phyloP scores from a whole-genome alignment of 2,113 vertebrate species.

The Paracyprichromis sp. region DNA sequence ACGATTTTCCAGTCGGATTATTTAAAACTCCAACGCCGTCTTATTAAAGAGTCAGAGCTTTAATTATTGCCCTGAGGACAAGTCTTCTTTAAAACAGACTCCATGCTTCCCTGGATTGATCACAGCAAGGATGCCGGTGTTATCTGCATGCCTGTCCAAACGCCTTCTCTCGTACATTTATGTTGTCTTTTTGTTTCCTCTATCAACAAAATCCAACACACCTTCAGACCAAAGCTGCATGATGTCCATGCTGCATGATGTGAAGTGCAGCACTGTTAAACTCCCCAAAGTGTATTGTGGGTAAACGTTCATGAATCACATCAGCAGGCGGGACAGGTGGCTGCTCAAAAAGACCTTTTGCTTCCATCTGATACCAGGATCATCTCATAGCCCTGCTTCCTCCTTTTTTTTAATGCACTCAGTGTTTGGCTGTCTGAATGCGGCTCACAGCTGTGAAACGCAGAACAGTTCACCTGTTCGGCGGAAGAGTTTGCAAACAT shows the following conservation, averaged over 20 bases:
- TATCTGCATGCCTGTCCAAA: neutral
- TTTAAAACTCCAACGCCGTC: neutral
- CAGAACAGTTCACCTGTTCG: neutral
- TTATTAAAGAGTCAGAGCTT: neutral
- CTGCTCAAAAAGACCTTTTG: neutral
- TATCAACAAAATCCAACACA: neutral
- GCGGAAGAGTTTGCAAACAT: neutral
- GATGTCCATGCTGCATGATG: neutral
- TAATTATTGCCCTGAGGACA: neutral
- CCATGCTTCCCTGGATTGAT: neutral
- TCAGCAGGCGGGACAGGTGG: neutral
- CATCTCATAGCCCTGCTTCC: neutral
- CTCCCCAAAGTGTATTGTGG: neutral
- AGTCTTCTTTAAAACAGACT: neutral
- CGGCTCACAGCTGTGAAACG: neutral
- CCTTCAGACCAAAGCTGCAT: neutral
- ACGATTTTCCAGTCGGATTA: neutral
- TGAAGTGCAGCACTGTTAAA: neutral
- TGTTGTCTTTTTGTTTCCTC: neutral
- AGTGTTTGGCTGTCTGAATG: neutral
- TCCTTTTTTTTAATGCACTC: neutral
- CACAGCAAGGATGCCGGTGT: neutral
- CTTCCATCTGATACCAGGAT: neutral
- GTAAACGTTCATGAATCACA: neutral
- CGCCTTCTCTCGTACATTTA: neutral